Evolutionary conservation across 2,797 vertebrate genomes (phyloP).

Genomic region (Clamator glandarius): DNA sequence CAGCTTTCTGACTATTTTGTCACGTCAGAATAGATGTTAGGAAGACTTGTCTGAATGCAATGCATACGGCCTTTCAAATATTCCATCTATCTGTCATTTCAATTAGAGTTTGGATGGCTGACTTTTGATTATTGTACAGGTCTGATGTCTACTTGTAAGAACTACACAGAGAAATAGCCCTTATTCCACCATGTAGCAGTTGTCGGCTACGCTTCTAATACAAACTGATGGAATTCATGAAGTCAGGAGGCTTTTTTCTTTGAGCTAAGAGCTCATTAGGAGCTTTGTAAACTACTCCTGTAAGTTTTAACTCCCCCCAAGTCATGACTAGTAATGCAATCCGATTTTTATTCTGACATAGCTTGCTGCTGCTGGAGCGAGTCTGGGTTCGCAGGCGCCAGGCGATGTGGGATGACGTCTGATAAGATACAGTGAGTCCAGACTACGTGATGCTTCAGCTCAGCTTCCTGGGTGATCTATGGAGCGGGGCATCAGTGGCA

Average conservation of each 20-base stretch:
- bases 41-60: background rate
- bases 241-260: accelerated
- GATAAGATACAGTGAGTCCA: background rate
- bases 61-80: background rate
- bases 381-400: background rate
- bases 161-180: background rate
- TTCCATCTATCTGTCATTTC: conserved; percentile 38
- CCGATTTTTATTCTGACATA: background rate
- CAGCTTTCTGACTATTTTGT: background rate
- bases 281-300: background rate
- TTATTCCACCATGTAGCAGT: accelerated
- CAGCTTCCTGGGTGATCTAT: background rate
- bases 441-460: background rate
- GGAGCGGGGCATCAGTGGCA: background rate
- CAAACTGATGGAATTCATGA: background rate
- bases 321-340: background rate
- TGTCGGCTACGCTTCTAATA: accelerated
- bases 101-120: background rate
- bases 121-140: background rate
- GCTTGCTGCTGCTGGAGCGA: background rate
- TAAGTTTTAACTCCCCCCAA: background rate
- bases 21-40: background rate
- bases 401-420: background rate
- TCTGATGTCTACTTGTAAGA: background rate
- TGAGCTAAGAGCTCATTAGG: background rate